Base-by-base conservation (phyloP, 2,888 invertebrate species). In the Folsomia candida region DNA sequence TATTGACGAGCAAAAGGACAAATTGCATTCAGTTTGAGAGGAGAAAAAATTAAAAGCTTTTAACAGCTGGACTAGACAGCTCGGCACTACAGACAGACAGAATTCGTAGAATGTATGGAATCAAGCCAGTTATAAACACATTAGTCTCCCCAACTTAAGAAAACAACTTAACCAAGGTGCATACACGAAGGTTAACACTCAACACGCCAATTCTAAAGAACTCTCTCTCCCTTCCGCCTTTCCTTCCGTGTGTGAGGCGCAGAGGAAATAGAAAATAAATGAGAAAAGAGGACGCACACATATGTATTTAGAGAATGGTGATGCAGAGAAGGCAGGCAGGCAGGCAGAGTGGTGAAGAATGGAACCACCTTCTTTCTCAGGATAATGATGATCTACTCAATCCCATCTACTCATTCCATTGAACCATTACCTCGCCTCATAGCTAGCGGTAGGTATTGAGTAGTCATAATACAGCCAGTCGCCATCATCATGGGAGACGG, bases 31-130 rank as follows among this genome's bases (percentile, higher is more conserved):
- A 20, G 6, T 20, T 54, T 22, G 4, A 54, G 11, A 18, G 4
- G 20, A 54, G 20, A 54, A 54, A 54, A n/a, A 54, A 54, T 54
- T 54, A 54, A 54, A 54, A 54, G 54, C 54, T 54, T 54, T 54
- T 22, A 22, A 4, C 54, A 54, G 22, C 54, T 22, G 18, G 9
- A 9, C 9, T 11, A 47, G 18, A 47, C 9, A 47, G 54, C 54
- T 22, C 4, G 20, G 20, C 6, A 54, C 54, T 6, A 54, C 54
- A 54, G 6, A n/a, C 54, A 54, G 6, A 54, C 4, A n/a, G 37
- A 9, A 37, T 14, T 37, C n/a, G 18, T 54, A 4, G 54, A 54
- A 54, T 20, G 20, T 14, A n/a, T n/a, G n/a, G 14, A 37, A 37
- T 37, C 37, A 4, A 37, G n/a, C n/a, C 37, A 37, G 54, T 54